Conservation (phyloP, 2,113 vertebrate genomes). For the Electrona antarctica region DNA sequence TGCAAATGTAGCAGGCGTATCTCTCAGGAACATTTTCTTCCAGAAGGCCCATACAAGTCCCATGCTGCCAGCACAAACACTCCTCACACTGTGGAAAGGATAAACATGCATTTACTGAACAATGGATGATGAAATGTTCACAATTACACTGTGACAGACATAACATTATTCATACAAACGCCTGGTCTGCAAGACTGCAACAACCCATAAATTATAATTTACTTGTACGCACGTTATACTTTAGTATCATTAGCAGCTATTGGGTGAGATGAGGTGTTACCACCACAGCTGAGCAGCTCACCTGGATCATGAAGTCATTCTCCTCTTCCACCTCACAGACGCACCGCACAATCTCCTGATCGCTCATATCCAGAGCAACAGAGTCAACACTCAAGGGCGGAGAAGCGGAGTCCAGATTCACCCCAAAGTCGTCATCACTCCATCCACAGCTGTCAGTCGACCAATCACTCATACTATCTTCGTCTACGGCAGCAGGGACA, state of each 20-base stretch:
- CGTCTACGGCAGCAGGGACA: constrained; percentile 76
- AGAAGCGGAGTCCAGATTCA: constrained; percentile 86
- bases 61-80: constrained; percentile 97
- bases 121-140: background rate
- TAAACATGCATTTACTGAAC: background rate
- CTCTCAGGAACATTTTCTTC: constrained; percentile 96
- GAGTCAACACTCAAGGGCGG: constrained; percentile 87
- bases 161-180: background rate
- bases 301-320: constrained; percentile 99
- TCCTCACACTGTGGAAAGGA: constrained; percentile 88
- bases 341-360: constrained; percentile 92
- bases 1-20: constrained; percentile 94
- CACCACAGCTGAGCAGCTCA: constrained; percentile 48
- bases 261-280: background rate
- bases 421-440: constrained; percentile 90
- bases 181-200: background rate
- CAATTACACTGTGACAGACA: no score
- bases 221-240: background rate
- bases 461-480: constrained; percentile 90
- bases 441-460: constrained; percentile 92
- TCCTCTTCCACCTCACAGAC: constrained; percentile 96
- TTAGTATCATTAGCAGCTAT: background rate
- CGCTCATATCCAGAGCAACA: constrained; percentile 75
- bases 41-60: constrained; percentile 96
- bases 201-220: background rate